phyloP scores from a whole-genome alignment of 2,797 vertebrate species.

The Enteromius viviparus region DNA sequence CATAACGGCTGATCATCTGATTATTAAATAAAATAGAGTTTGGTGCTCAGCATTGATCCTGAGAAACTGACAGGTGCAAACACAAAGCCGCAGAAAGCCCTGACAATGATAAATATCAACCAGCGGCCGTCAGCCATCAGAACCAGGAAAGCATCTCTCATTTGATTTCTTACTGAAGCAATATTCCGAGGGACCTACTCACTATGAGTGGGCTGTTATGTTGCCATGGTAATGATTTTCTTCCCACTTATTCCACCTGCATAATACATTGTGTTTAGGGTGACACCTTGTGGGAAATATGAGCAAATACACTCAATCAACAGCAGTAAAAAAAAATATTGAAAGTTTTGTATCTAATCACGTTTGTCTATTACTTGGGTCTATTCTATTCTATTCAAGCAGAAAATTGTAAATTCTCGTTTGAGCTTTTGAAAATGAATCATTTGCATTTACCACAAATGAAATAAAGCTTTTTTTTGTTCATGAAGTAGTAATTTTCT shows the following conservation, averaged over 20 bases:
- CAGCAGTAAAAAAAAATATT: background rate
- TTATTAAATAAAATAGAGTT: slow-evolving; percentile 15
- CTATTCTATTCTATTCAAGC: background rate
- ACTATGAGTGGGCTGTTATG: slow-evolving; percentile 63
- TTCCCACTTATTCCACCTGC: slow-evolving; percentile 3
- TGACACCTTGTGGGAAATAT: slow-evolving; percentile 53
- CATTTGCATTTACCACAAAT: background rate
- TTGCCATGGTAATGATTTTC: slow-evolving; percentile 65
- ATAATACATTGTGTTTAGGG: slow-evolving; percentile 38
- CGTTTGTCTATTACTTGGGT: background rate
- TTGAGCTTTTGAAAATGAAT: too few species aligned
- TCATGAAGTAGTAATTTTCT: too few species aligned
- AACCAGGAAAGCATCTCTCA: slow-evolving; percentile 49
- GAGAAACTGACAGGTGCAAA: slow-evolving; percentile 32
- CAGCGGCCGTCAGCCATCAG: slow-evolving; percentile 45
- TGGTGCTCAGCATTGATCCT: background rate
- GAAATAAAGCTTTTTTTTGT: too few species aligned
- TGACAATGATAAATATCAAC: slow-evolving; percentile 43
- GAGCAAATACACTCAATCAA: background rate
- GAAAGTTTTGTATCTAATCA: background rate
- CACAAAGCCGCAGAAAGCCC: slow-evolving; percentile 20
- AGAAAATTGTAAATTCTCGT: background rate
- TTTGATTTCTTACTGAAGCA: slow-evolving; percentile 62
- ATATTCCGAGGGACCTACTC: slow-evolving; percentile 61
- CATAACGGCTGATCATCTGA: background rate